Percentiles rank a stretch among this genome's conserved stretches.
Conservation (phyloP, 2,797 vertebrate species). For the Xenops minutus region DNA sequence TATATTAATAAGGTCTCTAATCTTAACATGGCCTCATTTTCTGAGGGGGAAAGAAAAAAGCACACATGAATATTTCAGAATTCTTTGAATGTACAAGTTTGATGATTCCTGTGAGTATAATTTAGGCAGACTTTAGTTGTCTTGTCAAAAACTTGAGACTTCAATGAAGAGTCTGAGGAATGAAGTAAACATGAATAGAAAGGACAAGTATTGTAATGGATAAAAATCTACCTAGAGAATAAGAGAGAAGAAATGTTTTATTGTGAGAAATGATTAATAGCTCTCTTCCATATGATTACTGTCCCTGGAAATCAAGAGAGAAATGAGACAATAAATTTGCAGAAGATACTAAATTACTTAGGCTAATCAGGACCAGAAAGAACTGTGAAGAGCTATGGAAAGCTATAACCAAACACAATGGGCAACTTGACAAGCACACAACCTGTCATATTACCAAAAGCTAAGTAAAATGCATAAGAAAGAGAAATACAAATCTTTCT, state of each 20-base stretch:
- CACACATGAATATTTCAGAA: not conserved
- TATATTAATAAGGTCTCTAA: not conserved
- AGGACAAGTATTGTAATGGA: not conserved
- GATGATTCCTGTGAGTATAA: not conserved
- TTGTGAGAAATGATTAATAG: not conserved
- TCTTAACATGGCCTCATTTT: not conserved
- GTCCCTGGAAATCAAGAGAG: not conserved
- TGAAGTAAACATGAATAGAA: not conserved
- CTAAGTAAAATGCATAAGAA: not conserved
- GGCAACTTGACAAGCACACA: not conserved
- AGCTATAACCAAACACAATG: not conserved
- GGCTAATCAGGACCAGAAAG: not conserved
- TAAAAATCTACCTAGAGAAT: not conserved
- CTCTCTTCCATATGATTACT: not conserved
- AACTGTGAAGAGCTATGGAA: not conserved
- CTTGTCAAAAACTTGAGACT: not conserved
- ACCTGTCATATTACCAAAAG: not conserved
- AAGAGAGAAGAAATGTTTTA: not conserved
- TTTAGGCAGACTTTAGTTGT: not conserved
- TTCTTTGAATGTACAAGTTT: not conserved
- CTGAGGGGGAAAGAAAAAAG: not conserved
- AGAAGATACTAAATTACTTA: not conserved
- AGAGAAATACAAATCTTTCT: not conserved
- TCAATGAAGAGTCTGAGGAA: not conserved
- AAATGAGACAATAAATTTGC: not conserved